Percentiles rank a stretch among this genome's conserved stretches.
Conservation (phyloP, 2,797 vertebrate genomes). For the Acomys russatus region DNA sequence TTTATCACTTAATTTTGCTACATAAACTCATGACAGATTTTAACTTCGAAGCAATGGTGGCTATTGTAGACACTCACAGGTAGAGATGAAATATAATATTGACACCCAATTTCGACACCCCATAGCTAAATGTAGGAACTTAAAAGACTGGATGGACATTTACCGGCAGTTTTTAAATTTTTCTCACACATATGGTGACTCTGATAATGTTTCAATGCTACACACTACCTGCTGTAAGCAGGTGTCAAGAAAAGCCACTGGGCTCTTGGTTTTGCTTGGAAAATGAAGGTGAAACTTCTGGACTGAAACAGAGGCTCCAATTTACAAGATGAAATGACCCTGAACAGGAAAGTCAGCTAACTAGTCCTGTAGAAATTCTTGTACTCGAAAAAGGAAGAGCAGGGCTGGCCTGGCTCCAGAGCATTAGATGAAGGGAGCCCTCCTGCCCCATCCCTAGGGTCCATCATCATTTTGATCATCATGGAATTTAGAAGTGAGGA, state of each 20-base stretch:
- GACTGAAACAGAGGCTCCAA: conserved; percentile 55
- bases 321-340: conserved; percentile 61
- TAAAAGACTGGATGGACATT: neutral
- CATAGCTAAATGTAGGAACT: neutral
- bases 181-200: neutral
- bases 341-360: conserved; percentile 40
- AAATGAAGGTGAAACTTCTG: conserved; percentile 61
- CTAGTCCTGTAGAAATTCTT: conserved; percentile 63
- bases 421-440: neutral
- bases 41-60: neutral
- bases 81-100: neutral
- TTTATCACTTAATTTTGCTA: neutral
- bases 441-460: neutral
- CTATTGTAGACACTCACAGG: neutral
- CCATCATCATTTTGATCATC: neutral
- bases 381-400: conserved; percentile 47
- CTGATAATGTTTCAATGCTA: neutral
- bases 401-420: neutral
- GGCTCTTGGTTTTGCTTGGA: conserved; percentile 66
- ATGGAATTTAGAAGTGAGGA: neutral
- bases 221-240: neutral
- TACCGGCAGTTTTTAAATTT: neutral
- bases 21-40: neutral
- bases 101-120: neutral
- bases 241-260: neutral